Conservation (phyloP, 2,113 vertebrate species). For the Regulus satrapa region DNA sequence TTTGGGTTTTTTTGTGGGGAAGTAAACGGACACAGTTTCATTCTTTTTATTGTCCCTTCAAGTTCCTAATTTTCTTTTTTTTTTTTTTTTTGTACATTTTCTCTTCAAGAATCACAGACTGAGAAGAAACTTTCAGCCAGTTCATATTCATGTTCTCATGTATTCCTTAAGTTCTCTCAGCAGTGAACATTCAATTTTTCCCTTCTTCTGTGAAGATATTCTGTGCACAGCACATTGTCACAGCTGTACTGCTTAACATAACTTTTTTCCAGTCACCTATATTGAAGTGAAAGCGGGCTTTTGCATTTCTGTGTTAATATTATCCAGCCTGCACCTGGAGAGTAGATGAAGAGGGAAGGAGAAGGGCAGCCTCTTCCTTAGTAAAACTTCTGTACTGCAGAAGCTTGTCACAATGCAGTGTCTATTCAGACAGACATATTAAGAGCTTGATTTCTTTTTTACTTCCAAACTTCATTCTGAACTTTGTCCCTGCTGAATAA, state of each 20-base stretch:
- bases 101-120: not conserved
- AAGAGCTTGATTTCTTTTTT: not conserved
- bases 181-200: not conserved
- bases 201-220: not conserved
- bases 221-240: not conserved
- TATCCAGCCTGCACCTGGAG: too few species aligned
- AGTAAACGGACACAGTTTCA: not conserved
- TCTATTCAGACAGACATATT: rapidly evolving
- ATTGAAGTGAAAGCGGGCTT: not conserved
- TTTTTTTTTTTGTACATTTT: not conserved
- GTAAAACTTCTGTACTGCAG: not conserved
- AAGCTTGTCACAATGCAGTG: not conserved
- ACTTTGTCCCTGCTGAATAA: not conserved
- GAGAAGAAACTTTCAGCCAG: not conserved
- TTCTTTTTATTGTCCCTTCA: not conserved
- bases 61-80: not conserved
- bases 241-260: not conserved
- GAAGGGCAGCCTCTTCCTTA: not conserved
- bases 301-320: not conserved
- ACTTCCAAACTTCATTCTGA: not conserved
- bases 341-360: not conserved
- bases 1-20: not conserved
- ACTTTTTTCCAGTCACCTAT: not conserved
- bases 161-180: not conserved
- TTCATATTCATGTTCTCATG: not conserved